Base-by-base conservation (phyloP, 2,888 invertebrate species). In the Troilus luridus region DNA sequence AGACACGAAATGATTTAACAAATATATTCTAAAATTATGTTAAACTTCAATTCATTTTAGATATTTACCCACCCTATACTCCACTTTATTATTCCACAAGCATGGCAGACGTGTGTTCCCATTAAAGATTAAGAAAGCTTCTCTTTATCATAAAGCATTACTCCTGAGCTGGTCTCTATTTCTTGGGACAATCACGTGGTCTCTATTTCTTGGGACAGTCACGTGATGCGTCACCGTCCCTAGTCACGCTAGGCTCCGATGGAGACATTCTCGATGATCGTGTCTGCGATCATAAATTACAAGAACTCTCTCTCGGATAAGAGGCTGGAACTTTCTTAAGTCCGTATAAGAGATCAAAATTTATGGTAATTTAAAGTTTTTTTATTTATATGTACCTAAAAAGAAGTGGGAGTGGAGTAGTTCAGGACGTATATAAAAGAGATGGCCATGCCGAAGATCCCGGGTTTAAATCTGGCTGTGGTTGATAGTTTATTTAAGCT, bases 201-300 rank as follows among this genome's bases (percentile, higher is more conserved):
- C 72, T 77, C 72, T 77, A 77, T 77, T 27, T 77, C 72, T 77
- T 77, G 17, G 41, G 41, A 77, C 72, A 17, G 41, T 77, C 72
- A 77, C 72, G 72, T 41, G 72, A 77, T 7, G 72, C 72, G 27
- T 77, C 72, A 41, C 27, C 72, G 6, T 77, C 72, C 72, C 72
- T 0, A 17, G 72, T 77, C 72, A 77, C 72, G 72, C 72, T 77
- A 77, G 9, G 27, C 24, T 77, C 17, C 72, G 72, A 77, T 77
- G 72, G 72, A 77, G 72, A 77, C 72, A 77, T 77, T 77, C 27
- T 77, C 17, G 72, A 77, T 41, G 72, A 77, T 77, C 72, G 72
- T 77, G 72, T 41, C 72, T 9, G 1, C 17, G 14, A 77, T 77
- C 72, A 9, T 77, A 77, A 77, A 41, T 77, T 77, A 77, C 41